Conservation (phyloP, 1,140 invertebrate genomes). For the Riptortus pedestris region DNA sequence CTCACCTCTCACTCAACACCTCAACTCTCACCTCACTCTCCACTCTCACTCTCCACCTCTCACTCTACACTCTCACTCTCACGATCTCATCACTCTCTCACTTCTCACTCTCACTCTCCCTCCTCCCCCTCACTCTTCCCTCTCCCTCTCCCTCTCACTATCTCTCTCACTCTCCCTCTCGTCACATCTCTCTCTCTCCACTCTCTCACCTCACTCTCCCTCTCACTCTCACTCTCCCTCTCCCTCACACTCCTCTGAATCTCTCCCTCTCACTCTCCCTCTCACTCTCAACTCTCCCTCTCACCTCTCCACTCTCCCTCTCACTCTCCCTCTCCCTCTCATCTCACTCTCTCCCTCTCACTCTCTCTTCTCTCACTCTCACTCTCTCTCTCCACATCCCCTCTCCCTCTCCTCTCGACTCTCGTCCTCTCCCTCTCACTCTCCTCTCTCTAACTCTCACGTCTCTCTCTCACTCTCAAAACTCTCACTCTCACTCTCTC, state of each 20-base stretch:
- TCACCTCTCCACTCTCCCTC: background rate
- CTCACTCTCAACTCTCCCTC: too few species aligned
- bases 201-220: background rate
- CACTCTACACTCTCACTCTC: conserved; percentile 6
- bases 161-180: too few species aligned
- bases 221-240: background rate
- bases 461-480: background rate
- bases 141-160: too few species aligned
- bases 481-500: background rate
- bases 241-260: background rate
- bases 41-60: background rate
- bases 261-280: too few species aligned
- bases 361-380: background rate
- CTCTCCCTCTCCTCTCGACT: background rate
- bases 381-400: background rate
- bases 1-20: background rate
- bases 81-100: background rate
- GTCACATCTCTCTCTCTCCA: background rate
- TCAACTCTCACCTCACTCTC: too few species aligned
- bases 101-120: too few species aligned
- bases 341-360: background rate
- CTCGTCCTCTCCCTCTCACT: background rate
- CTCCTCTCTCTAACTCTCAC: background rate
- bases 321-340: background rate
- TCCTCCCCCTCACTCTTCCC: too few species aligned